Base-by-base conservation (phyloP, 2,888 invertebrate species). In the Cactoblastis cactorum region DNA sequence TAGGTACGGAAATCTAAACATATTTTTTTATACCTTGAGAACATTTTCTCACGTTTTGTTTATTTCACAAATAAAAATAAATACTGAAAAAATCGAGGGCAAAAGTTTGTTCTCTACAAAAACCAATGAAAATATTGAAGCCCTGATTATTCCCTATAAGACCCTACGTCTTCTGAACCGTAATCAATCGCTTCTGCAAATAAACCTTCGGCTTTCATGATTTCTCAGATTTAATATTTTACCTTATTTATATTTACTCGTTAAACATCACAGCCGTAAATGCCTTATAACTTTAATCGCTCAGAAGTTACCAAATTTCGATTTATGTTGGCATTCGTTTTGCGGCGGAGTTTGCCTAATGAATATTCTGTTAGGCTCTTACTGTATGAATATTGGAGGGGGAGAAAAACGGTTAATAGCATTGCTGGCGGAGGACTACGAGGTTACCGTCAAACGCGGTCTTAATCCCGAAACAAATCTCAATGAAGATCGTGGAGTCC, bases 391-490 rank as follows among this genome's bases (percentile, higher is more conserved):
- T 75, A 76, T 73, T 69, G 64, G 66, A 69, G 63, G 58, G 59
- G 67, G 60, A 65, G 65, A 69, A 71, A 74, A 73, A 70, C 69
- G 69, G 72, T 73, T 72, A 70, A 69, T 69, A 58, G 65, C 67
- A 62, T 15, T 17, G 28, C 28, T 15, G 63, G n/a, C n/a, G n/a
- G 67, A 74, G 66, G 67, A 67, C 67, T 66, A 65, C 68, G 72
- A 77, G 83, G 79, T 78, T 77, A 70, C 81, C 77, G 81, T 83
- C 81, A 86, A 83, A 80, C 83, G 83, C 76, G 76, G 69, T 77
- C 78, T 79, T 87, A 88, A 89, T 87, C 86, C 87, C 77, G 77
- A 85, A 86, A 89, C 88, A 88, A 89, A 89, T 89, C 89, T 88
- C 88, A 88, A 89, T 88, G 88, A 87, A 85, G 83, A 86, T 83